These are phyloP conservation scores for Pangasius mekongensis DNA, from an alignment of 2,797 vertebrate genomes.

Conservation along the genomic window DNA sequence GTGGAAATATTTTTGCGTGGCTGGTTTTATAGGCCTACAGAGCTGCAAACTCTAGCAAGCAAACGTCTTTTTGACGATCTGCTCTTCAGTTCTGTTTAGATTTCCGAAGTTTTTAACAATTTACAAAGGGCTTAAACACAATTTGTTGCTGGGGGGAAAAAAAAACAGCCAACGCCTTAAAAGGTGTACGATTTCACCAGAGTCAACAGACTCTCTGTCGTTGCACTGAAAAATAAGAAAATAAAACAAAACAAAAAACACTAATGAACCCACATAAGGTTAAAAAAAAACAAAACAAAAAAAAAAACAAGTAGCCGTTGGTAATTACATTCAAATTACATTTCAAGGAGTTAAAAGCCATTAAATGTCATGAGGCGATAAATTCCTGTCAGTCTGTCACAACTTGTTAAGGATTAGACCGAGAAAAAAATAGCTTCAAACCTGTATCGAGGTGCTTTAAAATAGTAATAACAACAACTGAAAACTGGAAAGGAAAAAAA, in stretches of 20 bases:
- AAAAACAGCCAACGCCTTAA: constrained; percentile 78
- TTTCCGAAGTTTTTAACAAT: constrained; percentile 28
- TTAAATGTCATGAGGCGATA: not conserved
- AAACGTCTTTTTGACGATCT: not conserved
- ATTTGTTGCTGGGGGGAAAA: constrained; percentile 60
- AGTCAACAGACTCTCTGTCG: constrained; percentile 68
- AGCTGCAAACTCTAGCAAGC: not conserved
- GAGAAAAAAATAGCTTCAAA: not conserved
- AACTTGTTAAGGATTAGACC: not conserved
- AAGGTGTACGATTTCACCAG: constrained; percentile 80
- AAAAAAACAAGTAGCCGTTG: not conserved
- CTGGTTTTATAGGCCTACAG: not conserved
- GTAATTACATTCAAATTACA: not conserved
- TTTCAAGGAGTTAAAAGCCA: not conserved
- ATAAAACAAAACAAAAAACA: not conserved
- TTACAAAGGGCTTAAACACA: constrained; percentile 64
- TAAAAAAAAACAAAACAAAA: not conserved
- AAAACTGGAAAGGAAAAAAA: not conserved
- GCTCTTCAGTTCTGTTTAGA: not conserved
- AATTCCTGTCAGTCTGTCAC: not conserved
- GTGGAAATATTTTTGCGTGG: not conserved
- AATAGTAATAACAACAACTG: not conserved
- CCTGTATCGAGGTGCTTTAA: not conserved
- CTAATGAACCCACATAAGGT: not conserved
- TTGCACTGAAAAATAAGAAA: constrained; percentile 54